Base-by-base conservation (phyloP, 2,113 vertebrate species). In the Ophiodon elongatus region DNA sequence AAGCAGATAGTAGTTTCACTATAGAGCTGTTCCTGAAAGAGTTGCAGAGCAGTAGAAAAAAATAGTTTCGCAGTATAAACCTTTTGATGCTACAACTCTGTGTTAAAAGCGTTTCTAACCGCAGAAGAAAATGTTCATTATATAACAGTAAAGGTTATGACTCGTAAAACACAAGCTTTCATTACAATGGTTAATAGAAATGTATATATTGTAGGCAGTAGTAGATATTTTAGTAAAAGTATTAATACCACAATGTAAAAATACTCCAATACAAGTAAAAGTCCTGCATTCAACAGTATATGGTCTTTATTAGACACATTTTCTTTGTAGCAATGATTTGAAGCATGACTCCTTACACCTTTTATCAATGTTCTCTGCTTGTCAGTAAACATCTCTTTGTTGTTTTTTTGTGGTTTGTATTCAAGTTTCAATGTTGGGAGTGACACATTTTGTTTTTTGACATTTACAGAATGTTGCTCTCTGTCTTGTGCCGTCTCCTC, bases 401-500 rank as follows among this genome's bases (percentile, higher is more conserved):
- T 50, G 52, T 69, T 33, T 56, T 64, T 69, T 57, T 52, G 71
- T 84, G 21, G 23, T 70, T 37, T 25, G 11, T 41, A 13, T 45
- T 21, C 10, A 66, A 57, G 35, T 65, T 56, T 83, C 23, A 70
- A 68, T 54, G 54, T 57, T 50, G 15, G 0, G 21, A 29, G 14
- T 73, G 9, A 73, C 23, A 39, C 1, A 6, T 78, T 80, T 85
- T n/a, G 27, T 52, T 76, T 23, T 74, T 76, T 56, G 52, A 66
- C 59, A 72, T 85, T 64, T 45, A 35, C 47, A 82, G 47, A 72
- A 43, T 47, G 27, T 9, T 65, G 50, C 72, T 85, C 47, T 72
- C 33, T 84, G 33, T 86, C 57, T 65, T 65, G 64, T 88, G 80
- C n/a, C 23, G 17, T 86, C 75, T 70, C 47, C 41, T 69, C 67